These are phyloP conservation scores for Xyrichtys novacula DNA, from an alignment of 2,797 vertebrate genomes.

Conservation along the genomic window DNA sequence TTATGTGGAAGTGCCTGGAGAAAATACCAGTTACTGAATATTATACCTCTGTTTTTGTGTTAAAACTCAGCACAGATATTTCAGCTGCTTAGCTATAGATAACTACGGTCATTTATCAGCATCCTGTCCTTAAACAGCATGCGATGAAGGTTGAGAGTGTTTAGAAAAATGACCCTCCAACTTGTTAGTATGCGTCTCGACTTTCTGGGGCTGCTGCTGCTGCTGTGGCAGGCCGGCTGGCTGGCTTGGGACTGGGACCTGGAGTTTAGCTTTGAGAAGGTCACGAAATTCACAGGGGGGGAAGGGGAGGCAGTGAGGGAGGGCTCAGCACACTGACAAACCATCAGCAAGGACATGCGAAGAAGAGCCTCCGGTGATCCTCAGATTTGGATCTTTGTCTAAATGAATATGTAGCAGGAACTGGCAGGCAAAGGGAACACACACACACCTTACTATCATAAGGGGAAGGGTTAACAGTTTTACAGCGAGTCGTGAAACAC, in stretches of 20 bases:
- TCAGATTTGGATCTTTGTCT: constrained; percentile 25
- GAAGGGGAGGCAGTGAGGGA: constrained; percentile 33
- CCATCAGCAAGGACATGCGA: constrained; percentile 55
- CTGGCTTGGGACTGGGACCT: constrained; percentile 64
- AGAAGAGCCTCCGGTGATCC: constrained; percentile 30
- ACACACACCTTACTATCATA: not conserved
- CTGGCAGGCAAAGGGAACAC: constrained; percentile 11
- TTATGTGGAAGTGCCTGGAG: too few species aligned
- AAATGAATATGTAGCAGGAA: constrained; percentile 14
- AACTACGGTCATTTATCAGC: constrained; percentile 6
- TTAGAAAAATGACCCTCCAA: constrained; percentile 51
- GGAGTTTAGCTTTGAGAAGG: constrained; percentile 72
- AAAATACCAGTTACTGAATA: too few species aligned
- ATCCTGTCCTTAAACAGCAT: constrained; percentile 5
- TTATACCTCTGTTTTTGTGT: constrained; percentile 30
- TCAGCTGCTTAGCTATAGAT: constrained; percentile 1
- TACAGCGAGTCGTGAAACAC: constrained; percentile 15
- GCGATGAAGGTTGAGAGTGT: constrained; percentile 24
- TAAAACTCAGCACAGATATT: constrained; percentile 4
- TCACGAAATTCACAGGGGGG: constrained; percentile 64
- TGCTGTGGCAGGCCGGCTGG: too few species aligned
- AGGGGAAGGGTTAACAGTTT: not conserved
- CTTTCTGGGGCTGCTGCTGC: constrained; percentile 46
- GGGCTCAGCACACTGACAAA: constrained; percentile 34
- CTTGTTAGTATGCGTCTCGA: constrained; percentile 66